These are phyloP conservation scores for Macrotus californicus DNA, from an alignment of 2,113 vertebrate species.

Conservation along the genomic window DNA sequence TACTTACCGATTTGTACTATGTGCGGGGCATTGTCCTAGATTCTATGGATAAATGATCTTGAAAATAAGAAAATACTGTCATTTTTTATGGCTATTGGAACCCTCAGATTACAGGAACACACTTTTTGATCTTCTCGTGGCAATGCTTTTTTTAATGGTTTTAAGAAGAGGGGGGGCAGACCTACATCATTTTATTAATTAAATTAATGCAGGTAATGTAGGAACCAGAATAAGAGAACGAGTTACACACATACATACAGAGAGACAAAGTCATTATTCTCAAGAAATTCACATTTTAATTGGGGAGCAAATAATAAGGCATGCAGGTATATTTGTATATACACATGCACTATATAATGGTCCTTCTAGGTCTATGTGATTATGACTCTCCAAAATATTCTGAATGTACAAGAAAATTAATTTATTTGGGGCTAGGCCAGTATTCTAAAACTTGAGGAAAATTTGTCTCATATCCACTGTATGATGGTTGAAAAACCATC, in stretches of 20 bases:
- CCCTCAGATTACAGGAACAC: neutral
- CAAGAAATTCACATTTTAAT: neutral
- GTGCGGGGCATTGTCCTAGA: neutral
- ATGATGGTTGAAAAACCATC: neutral
- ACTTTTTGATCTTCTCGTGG: neutral
- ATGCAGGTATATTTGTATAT: neutral
- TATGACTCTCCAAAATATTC: neutral
- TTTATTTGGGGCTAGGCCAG: neutral
- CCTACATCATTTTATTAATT: neutral
- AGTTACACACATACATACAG: fast-evolving
- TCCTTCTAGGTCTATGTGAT: neutral
- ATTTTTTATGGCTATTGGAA: neutral
- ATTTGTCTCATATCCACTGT: neutral
- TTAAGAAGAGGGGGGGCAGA: neutral
- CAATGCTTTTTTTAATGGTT: neutral
- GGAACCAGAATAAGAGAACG: neutral
- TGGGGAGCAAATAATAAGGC: neutral
- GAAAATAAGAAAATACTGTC: neutral
- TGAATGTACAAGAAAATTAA: neutral
- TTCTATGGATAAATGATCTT: neutral
- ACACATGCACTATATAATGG: neutral
- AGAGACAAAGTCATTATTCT: neutral
- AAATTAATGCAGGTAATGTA: neutral
- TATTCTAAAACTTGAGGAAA: neutral
- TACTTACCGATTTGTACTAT: neutral